Percentiles rank a stretch among this genome's conserved stretches.
Evolutionary conservation across 2,113 vertebrate species (phyloP).

Genomic region (Speoplatyrhinus poulsoni): DNA sequence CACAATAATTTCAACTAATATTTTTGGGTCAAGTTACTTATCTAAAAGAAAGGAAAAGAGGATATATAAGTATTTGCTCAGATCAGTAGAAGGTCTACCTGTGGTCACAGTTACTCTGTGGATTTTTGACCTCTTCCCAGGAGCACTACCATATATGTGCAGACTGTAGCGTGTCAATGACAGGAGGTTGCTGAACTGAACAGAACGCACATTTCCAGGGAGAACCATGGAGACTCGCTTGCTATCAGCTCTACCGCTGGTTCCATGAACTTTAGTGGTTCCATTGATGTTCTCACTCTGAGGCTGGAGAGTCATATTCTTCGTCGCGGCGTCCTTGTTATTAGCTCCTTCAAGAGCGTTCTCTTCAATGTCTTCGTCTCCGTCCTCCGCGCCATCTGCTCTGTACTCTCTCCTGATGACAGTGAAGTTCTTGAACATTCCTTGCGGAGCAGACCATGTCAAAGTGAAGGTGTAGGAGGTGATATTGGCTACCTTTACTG

Average conservation of each 20-base stretch:
- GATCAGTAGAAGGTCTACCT: slow-evolving; percentile 49
- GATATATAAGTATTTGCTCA: too few relatives aligned
- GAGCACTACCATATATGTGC: slow-evolving; percentile 58
- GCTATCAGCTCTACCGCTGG: slow-evolving; percentile 51
- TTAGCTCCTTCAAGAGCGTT: slow-evolving; percentile 17
- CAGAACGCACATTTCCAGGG: slow-evolving; percentile 56
- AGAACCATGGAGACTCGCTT: slow-evolving; percentile 70
- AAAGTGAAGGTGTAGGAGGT: slow-evolving; percentile 70
- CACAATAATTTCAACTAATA: neutral
- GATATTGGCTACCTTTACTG: slow-evolving; percentile 62
- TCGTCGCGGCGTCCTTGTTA: slow-evolving; percentile 16
- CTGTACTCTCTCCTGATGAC: slow-evolving; percentile 66
- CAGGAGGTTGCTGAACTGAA: slow-evolving; percentile 62
- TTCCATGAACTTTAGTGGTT: slow-evolving; percentile 48
- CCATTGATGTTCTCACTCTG: slow-evolving; percentile 46
- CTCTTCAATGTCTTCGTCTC: slow-evolving; percentile 49
- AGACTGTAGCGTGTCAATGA: slow-evolving; percentile 58
- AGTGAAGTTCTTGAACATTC: slow-evolving; percentile 80
- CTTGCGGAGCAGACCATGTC: slow-evolving; percentile 78
- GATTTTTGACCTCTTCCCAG: slow-evolving; percentile 55
- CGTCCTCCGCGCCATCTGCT: slow-evolving; percentile 43
- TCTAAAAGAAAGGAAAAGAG: too few relatives aligned
- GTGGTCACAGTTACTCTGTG: slow-evolving; percentile 63
- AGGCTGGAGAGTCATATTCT: slow-evolving; percentile 43
- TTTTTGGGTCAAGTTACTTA: neutral